A percentile compares a stretch with the other conserved stretches of the same genome.
Conservation (phyloP, 2,888 invertebrate genomes). For the Macrophya annulata region DNA sequence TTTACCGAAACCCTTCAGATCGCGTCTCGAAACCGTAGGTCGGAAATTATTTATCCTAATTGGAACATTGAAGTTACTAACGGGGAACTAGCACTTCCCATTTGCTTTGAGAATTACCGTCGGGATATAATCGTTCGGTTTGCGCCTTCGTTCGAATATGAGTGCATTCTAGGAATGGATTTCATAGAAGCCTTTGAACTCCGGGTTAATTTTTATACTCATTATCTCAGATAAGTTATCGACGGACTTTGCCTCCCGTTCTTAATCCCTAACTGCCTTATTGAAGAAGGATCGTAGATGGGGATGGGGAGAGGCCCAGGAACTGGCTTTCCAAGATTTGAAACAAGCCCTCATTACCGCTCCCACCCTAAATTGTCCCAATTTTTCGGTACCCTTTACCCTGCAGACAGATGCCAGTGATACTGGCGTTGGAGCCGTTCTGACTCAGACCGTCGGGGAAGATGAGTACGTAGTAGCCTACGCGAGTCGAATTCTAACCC, state of each 20-base stretch:
- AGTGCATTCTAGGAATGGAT: neutral
- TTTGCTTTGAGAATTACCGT: neutral
- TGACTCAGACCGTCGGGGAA: slow-evolving; percentile 54
- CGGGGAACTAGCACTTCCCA: neutral
- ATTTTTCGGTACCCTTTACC: slow-evolving; percentile 59
- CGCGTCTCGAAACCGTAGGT: neutral
- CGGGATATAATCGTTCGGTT: neutral
- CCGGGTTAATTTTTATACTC: neutral
- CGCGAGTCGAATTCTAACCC: slow-evolving; percentile 58
- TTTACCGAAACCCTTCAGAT: neutral
- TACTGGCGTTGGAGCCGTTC: slow-evolving; percentile 57
- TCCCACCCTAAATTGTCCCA: slow-evolving; percentile 61
- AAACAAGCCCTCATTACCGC: slow-evolving; percentile 5
- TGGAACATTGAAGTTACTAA: neutral
- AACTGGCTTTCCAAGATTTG: neutral
- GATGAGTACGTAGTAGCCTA: slow-evolving; percentile 60
- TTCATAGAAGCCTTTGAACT: neutral
- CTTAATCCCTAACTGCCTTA: slow-evolving; percentile 58
- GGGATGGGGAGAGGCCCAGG: neutral
- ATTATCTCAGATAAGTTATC: slow-evolving; percentile 60
- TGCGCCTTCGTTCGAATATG: neutral
- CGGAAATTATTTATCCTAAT: neutral
- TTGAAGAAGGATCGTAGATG: slow-evolving; percentile 50
- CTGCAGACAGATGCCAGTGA: slow-evolving; percentile 63
- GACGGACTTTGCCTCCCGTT: slow-evolving; percentile 55